Conservation (phyloP, 2,113 vertebrate species). For the Perca schrenkii region DNA sequence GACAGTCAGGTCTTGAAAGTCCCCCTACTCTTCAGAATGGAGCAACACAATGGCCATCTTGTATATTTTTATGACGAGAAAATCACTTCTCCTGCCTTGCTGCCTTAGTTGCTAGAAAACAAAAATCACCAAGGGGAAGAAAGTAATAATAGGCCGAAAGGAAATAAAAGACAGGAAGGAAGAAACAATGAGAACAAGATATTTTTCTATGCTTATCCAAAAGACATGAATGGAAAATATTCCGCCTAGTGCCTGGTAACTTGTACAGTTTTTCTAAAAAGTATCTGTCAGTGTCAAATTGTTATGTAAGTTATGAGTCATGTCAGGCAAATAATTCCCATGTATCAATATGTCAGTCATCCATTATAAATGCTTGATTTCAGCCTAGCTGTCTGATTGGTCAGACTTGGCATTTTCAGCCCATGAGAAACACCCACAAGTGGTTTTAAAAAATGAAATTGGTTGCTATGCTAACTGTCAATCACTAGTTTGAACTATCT, state of each 20-base stretch:
- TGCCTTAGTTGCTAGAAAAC: slow-evolving; percentile 78
- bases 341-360: slow-evolving; percentile 2
- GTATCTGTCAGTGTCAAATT: slow-evolving; percentile 29
- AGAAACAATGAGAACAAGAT: slow-evolving; percentile 35
- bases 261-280: slow-evolving; percentile 48
- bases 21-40: slow-evolving; percentile 3
- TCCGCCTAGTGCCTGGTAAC: slow-evolving; percentile 74
- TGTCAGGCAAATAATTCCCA: slow-evolving; percentile 24
- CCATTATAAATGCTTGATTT: slow-evolving; percentile 5
- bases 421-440: neutral
- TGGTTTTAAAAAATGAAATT: neutral
- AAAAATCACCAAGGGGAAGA: slow-evolving; percentile 40
- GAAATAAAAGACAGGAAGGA: slow-evolving; percentile 38
- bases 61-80: slow-evolving; percentile 53
- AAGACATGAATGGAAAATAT: slow-evolving; percentile 58
- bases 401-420: slow-evolving; percentile 8
- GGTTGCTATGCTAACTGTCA: slow-evolving; percentile 25
- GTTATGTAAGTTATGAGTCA: slow-evolving; percentile 8
- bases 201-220: slow-evolving; percentile 78
- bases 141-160: slow-evolving; percentile 39
- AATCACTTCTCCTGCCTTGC: slow-evolving; percentile 59
- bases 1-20: slow-evolving; percentile 6
- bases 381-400: neutral
- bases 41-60: slow-evolving; percentile 26
- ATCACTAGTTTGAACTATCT: neutral